phyloP scores from a whole-genome alignment of 1,140 invertebrate species.

The Orchesella cincta region DNA sequence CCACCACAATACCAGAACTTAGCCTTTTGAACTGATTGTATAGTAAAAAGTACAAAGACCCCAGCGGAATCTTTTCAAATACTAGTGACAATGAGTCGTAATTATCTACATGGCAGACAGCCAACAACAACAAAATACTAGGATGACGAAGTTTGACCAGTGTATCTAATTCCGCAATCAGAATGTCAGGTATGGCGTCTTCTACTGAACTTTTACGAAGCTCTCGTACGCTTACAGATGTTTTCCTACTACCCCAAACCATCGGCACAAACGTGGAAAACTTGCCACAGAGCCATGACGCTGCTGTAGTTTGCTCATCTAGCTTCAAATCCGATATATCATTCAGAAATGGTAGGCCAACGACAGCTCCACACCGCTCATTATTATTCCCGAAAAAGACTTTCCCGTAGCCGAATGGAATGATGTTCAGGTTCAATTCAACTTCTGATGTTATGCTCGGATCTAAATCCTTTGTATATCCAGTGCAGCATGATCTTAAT shows the following conservation, averaged over 20 bases:
- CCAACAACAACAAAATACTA: conserved; percentile 57
- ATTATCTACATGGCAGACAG: conserved; percentile 55
- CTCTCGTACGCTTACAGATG: conserved; percentile 56
- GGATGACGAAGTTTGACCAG: conserved; percentile 55
- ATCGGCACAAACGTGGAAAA: conserved; percentile 52
- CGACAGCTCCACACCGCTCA: conserved; percentile 37
- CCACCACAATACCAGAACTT: conserved; percentile 9
- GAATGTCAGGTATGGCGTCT: conserved; percentile 54
- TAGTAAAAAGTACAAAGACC: conserved; percentile 56
- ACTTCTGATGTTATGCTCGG: background rate
- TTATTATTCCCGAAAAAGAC: conserved; percentile 37
- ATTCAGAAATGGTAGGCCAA: conserved; percentile 40
- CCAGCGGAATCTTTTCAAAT: conserved; percentile 56
- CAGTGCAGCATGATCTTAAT: background rate
- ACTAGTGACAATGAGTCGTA: conserved; percentile 56
- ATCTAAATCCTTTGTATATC: background rate
- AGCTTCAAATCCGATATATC: conserved; percentile 35
- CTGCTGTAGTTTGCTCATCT: conserved; percentile 12
- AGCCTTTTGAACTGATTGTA: conserved; percentile 46
- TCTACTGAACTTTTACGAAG: conserved; percentile 51
- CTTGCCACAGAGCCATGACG: conserved; percentile 50
- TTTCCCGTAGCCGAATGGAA: conserved; percentile 32
- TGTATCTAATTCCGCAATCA: conserved; percentile 56
- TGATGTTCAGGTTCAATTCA: background rate
- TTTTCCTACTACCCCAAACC: conserved; percentile 50